Percentiles rank a stretch among this genome's conserved stretches.
These are phyloP conservation scores for Mastomys coucha DNA, from an alignment of 2,113 vertebrate species.

Conservation along the genomic window DNA sequence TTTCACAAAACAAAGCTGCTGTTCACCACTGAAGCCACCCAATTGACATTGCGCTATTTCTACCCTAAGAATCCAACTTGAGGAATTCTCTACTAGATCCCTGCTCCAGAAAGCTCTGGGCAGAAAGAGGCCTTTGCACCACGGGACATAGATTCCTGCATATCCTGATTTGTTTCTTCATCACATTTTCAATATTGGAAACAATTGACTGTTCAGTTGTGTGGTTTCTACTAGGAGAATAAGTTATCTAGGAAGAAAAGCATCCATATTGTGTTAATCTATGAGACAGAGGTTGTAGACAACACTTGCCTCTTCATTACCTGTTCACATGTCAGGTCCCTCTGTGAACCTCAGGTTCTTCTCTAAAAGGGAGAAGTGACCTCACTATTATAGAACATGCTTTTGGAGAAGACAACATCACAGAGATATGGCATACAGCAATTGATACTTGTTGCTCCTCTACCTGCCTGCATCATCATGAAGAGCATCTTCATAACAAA, in stretches of 20 bases:
- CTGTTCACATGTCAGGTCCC: neutral
- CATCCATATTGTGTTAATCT: neutral
- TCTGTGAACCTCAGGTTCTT: neutral
- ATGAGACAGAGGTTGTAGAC: neutral
- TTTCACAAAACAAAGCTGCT: neutral
- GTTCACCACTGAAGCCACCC: too few species aligned
- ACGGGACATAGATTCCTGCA: too few species aligned
- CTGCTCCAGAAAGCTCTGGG: neutral
- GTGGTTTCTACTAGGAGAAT: neutral
- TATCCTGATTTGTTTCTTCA: too few species aligned
- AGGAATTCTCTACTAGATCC: neutral
- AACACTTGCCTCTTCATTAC: neutral
- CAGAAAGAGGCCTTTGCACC: neutral
- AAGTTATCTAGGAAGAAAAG: neutral
- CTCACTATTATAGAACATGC: too few species aligned
- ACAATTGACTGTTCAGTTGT: neutral
- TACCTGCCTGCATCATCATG: fast-evolving
- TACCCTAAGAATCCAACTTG: neutral
- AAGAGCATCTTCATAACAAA: too few species aligned
- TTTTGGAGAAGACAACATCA: neutral
- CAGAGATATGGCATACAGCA: too few species aligned
- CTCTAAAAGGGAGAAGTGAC: neutral
- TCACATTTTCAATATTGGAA: too few species aligned
- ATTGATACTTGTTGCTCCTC: too few species aligned
- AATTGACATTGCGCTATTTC: neutral